A percentile compares a stretch with the other conserved stretches of the same genome.
Conservation (phyloP, 2,797 vertebrate genomes). For the Micromesistius poutassou region DNA sequence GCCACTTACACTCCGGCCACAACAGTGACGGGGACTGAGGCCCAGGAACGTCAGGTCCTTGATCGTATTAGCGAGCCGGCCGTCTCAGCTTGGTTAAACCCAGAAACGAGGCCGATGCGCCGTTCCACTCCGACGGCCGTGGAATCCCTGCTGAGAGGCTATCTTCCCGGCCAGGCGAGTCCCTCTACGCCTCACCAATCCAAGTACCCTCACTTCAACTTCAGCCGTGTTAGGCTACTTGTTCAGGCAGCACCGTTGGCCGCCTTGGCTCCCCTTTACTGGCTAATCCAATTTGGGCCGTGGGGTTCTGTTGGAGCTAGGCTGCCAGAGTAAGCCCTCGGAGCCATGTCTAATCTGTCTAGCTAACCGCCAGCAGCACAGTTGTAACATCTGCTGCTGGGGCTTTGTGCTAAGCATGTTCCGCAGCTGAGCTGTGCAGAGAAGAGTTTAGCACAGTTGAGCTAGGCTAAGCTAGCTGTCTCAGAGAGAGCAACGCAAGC, state of each 20-base stretch:
- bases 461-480: constrained; percentile 31
- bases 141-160: constrained; percentile 1
- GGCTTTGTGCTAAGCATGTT: constrained; percentile 6
- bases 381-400: constrained; percentile 2
- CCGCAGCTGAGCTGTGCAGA: background rate
- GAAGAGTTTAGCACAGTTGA: constrained; percentile 26
- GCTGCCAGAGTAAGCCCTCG: constrained; percentile 28
- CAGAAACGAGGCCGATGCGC: background rate
- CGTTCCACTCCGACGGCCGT: background rate
- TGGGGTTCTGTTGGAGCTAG: constrained; percentile 24
- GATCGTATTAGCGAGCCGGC: background rate
- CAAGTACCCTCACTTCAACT: background rate
- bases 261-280: constrained; percentile 13
- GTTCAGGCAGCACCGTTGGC: constrained; percentile 27
- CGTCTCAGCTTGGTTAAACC: background rate
- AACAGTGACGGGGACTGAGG: background rate
- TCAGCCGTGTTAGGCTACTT: constrained; percentile 10
- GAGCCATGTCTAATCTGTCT: constrained; percentile 34
- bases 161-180: background rate
- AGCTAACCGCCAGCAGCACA: constrained; percentile 14
- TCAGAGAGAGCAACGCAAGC: constrained; percentile 24
- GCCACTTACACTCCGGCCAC: background rate
- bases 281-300: constrained; percentile 30
- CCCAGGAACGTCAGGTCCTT: background rate
- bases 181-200: background rate